Evolutionary conservation across 2,888 invertebrate species (phyloP).

Genomic region (Meta bourneti): DNA sequence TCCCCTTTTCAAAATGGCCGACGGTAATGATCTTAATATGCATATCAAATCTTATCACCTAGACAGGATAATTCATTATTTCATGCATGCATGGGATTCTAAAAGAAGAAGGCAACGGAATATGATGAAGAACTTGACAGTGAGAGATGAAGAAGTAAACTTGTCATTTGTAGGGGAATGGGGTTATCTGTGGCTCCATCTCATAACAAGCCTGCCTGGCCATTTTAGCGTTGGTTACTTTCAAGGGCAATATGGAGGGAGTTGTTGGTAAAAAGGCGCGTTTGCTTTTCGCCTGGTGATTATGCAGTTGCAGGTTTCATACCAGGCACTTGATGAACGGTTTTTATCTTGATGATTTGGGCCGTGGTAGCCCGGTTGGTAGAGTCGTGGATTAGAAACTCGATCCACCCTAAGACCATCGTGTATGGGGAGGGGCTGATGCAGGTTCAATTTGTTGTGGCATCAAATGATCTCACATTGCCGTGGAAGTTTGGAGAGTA

Average conservation of each 20-base stretch:
- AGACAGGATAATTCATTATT: slow-evolving; percentile 66
- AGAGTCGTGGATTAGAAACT: too few species aligned
- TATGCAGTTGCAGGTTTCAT: neutral
- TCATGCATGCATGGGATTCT: slow-evolving; percentile 50
- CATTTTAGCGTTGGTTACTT: neutral
- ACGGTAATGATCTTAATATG: slow-evolving; percentile 66
- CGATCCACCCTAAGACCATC: too few species aligned
- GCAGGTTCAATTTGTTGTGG: too few species aligned
- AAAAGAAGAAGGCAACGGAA: neutral
- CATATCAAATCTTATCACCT: slow-evolving; percentile 67
- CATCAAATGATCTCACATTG: too few species aligned
- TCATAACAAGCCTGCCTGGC: neutral
- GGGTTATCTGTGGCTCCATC: slow-evolving; percentile 24
- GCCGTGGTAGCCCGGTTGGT: too few species aligned
- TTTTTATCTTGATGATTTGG: neutral
- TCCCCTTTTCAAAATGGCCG: slow-evolving; percentile 43
- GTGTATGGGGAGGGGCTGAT: too few species aligned
- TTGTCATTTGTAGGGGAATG: slow-evolving; percentile 43
- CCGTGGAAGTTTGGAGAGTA: too few species aligned
- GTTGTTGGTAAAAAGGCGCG: neutral
- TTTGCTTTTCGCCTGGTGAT: neutral
- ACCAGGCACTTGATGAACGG: neutral
- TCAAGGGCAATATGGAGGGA: slow-evolving; percentile 23
- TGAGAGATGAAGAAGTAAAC: slow-evolving; percentile 58
- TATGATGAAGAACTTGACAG: slow-evolving; percentile 39